A percentile compares a stretch with the other conserved stretches of the same genome.
Conservation (phyloP, 2,113 vertebrate species). For the Erythrocercus mccallii region DNA sequence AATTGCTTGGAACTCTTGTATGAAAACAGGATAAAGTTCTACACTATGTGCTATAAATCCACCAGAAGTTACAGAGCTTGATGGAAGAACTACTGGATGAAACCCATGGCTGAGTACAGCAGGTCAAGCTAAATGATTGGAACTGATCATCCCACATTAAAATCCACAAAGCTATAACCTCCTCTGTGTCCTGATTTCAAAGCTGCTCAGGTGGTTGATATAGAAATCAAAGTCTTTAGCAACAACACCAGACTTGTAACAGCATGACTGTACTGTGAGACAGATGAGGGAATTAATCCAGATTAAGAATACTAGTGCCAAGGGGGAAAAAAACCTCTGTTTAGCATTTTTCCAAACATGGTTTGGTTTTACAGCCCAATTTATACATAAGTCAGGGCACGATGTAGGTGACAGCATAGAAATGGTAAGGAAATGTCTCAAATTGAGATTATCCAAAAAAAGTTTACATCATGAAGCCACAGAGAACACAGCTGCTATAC, state of each 20-base stretch:
- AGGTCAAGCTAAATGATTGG: not conserved
- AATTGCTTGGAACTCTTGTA: not conserved
- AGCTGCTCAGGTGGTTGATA: constrained; percentile 23
- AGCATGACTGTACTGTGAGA: not conserved
- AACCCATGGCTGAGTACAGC: not conserved
- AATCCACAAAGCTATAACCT: not conserved
- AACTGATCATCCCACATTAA: not conserved
- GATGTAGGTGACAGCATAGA: not conserved
- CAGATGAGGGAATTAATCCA: constrained; percentile 14
- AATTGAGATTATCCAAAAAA: not conserved
- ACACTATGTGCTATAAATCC: not conserved
- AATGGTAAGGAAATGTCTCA: not conserved
- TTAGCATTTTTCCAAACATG: not conserved
- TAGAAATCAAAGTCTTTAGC: constrained; percentile 26
- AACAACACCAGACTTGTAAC: not conserved
- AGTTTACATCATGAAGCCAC: not conserved
- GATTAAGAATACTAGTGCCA: constrained; percentile 33
- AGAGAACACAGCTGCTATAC: not conserved
- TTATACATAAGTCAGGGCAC: not conserved
- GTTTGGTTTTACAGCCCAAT: not conserved
- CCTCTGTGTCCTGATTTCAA: not conserved
- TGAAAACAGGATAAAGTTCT: not conserved
- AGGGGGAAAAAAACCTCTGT: not conserved
- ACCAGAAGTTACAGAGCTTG: not conserved
- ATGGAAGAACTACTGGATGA: not conserved